Percentiles rank a stretch among this genome's conserved stretches.
Evolutionary conservation across 2,797 vertebrate species (phyloP).

Genomic region (Hephaestus fuliginosus): DNA sequence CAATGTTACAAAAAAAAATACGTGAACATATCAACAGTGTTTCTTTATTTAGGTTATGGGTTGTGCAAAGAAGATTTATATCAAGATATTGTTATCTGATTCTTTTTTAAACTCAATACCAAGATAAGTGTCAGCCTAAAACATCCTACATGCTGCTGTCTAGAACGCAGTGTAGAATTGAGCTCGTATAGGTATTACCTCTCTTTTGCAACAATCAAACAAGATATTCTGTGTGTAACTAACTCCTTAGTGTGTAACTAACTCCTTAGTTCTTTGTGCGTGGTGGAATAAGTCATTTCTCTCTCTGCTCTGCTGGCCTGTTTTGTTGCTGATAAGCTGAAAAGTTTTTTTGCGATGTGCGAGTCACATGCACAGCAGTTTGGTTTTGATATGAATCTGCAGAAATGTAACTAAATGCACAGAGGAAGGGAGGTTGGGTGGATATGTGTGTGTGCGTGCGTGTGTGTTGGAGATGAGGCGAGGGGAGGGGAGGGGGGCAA

Average conservation of each 20-base stretch:
- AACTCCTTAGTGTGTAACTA: too few species aligned
- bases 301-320: slow-evolving; percentile 2
- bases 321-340: slow-evolving; percentile 40
- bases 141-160: neutral
- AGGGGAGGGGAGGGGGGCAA: slow-evolving; percentile 12
- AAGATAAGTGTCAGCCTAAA: neutral
- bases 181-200: neutral
- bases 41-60: too few species aligned
- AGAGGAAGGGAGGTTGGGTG: slow-evolving; percentile 11
- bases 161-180: neutral
- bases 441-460: too few species aligned
- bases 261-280: neutral
- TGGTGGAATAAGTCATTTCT: neutral
- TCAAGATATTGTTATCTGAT: too few species aligned
- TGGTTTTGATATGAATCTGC: slow-evolving; percentile 54
- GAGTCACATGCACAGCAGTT: slow-evolving; percentile 36
- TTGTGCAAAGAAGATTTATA: too few species aligned
- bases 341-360: slow-evolving; percentile 15
- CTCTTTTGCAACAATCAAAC: slow-evolving; percentile 11
- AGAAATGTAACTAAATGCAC: slow-evolving; percentile 37
- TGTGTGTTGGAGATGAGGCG: neutral
- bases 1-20: neutral
- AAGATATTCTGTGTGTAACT: neutral
- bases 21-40: neutral
- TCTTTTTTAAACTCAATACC: too few species aligned